These are phyloP conservation scores for Raja brachyura DNA, from an alignment of 2,113 vertebrate genomes.

Conservation along the genomic window DNA sequence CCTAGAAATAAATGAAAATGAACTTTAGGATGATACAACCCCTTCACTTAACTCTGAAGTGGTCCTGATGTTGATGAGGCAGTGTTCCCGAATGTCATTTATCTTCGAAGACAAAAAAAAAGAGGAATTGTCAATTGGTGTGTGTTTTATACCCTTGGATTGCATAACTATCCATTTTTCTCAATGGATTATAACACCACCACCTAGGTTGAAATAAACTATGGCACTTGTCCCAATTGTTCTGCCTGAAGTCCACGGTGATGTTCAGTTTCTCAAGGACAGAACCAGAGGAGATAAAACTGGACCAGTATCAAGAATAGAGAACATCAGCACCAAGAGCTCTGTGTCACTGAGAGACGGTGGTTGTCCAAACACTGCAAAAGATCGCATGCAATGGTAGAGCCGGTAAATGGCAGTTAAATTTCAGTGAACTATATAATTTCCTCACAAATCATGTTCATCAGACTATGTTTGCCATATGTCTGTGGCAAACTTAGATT, in stretches of 20 bases:
- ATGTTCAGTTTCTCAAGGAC: not conserved
- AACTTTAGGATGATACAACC: too few species aligned
- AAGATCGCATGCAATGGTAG: not conserved
- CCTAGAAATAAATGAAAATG: too few species aligned
- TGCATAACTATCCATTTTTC: not conserved
- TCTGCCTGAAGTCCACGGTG: not conserved
- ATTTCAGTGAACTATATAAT: not conserved
- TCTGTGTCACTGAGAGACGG: not conserved
- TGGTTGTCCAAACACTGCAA: not conserved
- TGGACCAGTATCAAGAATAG: not conserved
- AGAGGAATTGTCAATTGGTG: not conserved
- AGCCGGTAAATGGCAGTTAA: too few species aligned
- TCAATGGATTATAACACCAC: not conserved
- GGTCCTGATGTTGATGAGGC: too few species aligned
- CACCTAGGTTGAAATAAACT: not conserved
- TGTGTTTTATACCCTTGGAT: not conserved
- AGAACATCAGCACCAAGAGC: too few species aligned
- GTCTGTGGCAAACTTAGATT: not conserved
- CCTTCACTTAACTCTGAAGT: too few species aligned
- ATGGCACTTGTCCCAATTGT: not conserved
- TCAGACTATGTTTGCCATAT: not conserved
- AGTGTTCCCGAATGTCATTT: too few species aligned
- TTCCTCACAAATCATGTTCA: not conserved
- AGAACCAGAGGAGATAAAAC: not conserved
- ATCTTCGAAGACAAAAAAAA: not conserved